Percentiles rank a stretch among this genome's conserved stretches.
Conservation (phyloP, 2,888 invertebrate genomes). For the Drosophila mimica region DNA sequence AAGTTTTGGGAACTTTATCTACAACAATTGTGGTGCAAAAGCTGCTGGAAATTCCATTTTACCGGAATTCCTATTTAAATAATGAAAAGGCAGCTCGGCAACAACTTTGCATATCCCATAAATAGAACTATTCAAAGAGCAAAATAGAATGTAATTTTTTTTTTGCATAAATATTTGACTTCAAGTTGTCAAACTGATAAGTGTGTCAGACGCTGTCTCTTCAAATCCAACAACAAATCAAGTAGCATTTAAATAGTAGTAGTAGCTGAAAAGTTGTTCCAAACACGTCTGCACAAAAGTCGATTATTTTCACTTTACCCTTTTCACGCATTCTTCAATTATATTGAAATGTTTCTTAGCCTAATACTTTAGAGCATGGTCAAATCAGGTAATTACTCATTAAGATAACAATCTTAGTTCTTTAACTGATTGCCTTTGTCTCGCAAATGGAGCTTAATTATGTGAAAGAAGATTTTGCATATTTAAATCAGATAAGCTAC, state of each 20-base stretch:
- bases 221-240: background rate
- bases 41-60: slow-evolving; percentile 18
- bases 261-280: background rate
- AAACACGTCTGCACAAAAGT: background rate
- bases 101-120: background rate
- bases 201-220: background rate
- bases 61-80: slow-evolving; percentile 3
- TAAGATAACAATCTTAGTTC: background rate
- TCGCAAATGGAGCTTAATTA: background rate
- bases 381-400: background rate
- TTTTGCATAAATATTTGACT: background rate
- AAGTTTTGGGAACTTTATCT: slow-evolving; percentile 36
- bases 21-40: slow-evolving; percentile 29
- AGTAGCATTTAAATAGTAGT: background rate
- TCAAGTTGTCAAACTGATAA: background rate
- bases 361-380: background rate
- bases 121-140: background rate
- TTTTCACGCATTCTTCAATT: background rate
- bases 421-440: background rate
- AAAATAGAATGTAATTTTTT: background rate
- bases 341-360: background rate
- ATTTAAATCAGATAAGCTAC: background rate
- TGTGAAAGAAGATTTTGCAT: background rate
- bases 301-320: background rate
- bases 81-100: background rate